These are phyloP conservation scores for Acipenser oxyrinchus DNA, from an alignment of 2,797 vertebrate genomes.

Conservation along the genomic window DNA sequence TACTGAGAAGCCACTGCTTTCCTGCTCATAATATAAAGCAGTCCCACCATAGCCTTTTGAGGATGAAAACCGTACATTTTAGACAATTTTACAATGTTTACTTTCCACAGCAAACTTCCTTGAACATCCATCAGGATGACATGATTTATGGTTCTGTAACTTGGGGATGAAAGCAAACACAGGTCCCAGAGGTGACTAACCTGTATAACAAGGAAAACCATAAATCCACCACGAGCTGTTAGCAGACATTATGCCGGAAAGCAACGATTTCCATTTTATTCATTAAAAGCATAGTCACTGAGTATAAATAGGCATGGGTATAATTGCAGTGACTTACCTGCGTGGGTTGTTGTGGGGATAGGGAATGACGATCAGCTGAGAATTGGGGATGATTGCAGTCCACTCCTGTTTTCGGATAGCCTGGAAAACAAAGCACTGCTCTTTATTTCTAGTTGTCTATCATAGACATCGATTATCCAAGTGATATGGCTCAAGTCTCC, in stretches of 20 bases:
- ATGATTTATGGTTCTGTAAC: background rate
- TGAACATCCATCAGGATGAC: background rate
- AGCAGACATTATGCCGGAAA: background rate
- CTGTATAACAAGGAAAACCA: background rate
- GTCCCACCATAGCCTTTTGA: background rate
- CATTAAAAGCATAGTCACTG: background rate
- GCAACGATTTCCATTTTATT: background rate
- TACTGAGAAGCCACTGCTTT: too few species aligned
- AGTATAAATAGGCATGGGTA: background rate
- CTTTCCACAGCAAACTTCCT: background rate
- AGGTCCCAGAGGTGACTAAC: background rate
- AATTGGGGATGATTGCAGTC: constrained; percentile 97
- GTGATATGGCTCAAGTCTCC: too few species aligned
- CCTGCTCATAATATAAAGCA: too few species aligned
- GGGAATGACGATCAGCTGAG: constrained; percentile 93
- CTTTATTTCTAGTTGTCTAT: too few species aligned
- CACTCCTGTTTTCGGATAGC: constrained; percentile 78
- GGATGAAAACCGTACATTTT: background rate
- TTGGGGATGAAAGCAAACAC: background rate
- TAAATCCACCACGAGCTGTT: background rate
- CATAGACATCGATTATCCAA: too few species aligned
- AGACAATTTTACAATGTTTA: background rate
- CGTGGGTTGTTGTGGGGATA: constrained; percentile 76
- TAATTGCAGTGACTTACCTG: constrained; percentile 58
- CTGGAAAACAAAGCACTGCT: constrained; percentile 38